Evolutionary conservation across 2,797 vertebrate species (phyloP), one percentile per base, ranked within the genome.

Genomic region (Petrocephalus schoutedeni): DNA sequence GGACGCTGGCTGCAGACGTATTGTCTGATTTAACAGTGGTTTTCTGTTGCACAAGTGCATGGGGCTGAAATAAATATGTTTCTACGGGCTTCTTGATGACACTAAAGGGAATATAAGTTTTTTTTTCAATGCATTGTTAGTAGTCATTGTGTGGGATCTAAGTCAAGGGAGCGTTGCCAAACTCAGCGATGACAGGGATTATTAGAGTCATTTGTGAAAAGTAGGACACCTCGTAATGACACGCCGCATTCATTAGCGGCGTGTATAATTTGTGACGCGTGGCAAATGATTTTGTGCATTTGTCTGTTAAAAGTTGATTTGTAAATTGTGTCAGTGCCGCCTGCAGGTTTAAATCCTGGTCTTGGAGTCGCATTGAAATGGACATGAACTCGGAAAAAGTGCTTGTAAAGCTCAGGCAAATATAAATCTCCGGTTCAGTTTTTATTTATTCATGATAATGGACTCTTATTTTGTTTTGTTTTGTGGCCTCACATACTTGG

Each of bases 371-470:
- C n/a, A 86, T 59, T 12, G 41, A 41, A 36, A 16, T 4, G 82
- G 12, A 51, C 51, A 53, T 56, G 51, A 28, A 85, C 23, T 85
- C 51, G 8, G 21, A 2, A 57, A 5, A 53, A 16, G 19, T 85
- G 14, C 7, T 21, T 28, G 51, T 2, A 32, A 85, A 19, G 2
- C 21, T 54, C 1, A 0, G 49, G 51, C 4, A 14, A 56, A 54
- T 56, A 54, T 56, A 28, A 51, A 41, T 23, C 9, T 2, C 14
- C 53, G 19, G 54, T 59, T 87, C 74, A n/a, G 74, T 45, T 87
- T 87, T 82, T 57, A 87, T 87, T 87, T 86, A 64, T 86, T 64
- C 41, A 87, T 87, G 74, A 77, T 87, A 87, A 82, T 87, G 74
- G 74, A 45, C 56, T 83, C 54, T 23, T 41, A 51, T 83, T 41